Base-by-base conservation (phyloP, 2,113 vertebrate genomes). In the Neolamprologus sp. region DNA sequence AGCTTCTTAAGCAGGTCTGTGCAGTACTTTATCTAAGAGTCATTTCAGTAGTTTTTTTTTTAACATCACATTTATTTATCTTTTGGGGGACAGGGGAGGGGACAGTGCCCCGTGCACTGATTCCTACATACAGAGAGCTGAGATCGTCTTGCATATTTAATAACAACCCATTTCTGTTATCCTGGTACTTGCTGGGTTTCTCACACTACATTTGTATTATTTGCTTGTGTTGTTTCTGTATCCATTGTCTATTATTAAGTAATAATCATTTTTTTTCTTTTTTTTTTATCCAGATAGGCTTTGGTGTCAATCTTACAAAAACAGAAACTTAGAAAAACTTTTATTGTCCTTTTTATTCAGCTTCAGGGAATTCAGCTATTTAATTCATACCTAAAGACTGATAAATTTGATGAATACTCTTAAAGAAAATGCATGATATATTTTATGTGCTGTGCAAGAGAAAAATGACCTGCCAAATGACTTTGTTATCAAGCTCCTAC, bases 1-100 rank as follows among this genome's bases (percentile, higher is more conserved):
- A 98, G 85, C 96, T 99, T 60, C 98, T 99, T 80, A 99, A 99
- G 89, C 99, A 99, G 98, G 99, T 99, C 92, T 47, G 86, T 47
- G 9, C 13, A 11, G 28, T 8, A 12, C 93, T 37, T 54, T 17
- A 71, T 35, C 12, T 3, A 2, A n/a, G 6, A 17, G 5, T 28
- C 17, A 68, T 49, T 83, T 75, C 2, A 57, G 33, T 31, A 31
- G 17, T 47, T 42, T 68, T 1, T 45, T 17, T 6, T 42, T 49
- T 28, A 26, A 31, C 13, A 26, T 19, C 35, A 83, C 17, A 37
- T 85, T 80, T 17, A 58, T 26, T 16, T 10, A 9, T 88, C 80
- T 31, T 85, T 82, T 84, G 58, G 21, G 28, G 5, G 5, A 23
- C 13, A 31, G 26, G 1, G 17, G 17, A 78, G 3, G 26, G 26